phyloP scores from a whole-genome alignment of 37 sponge, comb jelly and placozoan species.

The Beroe ovata region DNA sequence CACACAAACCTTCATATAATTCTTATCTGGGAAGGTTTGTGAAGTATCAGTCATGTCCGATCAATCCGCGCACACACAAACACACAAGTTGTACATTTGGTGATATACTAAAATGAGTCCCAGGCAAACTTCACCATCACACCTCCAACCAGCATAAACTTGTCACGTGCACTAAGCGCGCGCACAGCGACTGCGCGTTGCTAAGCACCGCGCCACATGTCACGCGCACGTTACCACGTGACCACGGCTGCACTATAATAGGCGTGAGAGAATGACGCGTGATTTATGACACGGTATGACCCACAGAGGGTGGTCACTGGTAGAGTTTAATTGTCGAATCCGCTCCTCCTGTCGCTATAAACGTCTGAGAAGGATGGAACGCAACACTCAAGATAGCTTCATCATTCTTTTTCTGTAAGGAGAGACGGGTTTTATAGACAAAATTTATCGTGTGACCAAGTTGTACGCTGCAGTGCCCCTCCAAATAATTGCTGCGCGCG shows the following conservation, averaged over 20 bases:
- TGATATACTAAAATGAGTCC: too few relatives aligned
- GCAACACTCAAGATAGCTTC: constrained; percentile 83
- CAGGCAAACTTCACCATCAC: too few relatives aligned
- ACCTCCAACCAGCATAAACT: too few relatives aligned
- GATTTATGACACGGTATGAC: neutral
- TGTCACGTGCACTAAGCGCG: too few relatives aligned
- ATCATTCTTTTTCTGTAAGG: constrained; percentile 76
- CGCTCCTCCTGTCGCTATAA: constrained; percentile 91
- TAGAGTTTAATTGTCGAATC: constrained; percentile 90
- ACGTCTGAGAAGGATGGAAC: constrained; percentile 82
- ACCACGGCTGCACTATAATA: neutral
- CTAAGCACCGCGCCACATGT: neutral
- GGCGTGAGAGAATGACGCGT: neutral
- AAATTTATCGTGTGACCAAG: too few relatives aligned
- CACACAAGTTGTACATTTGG: too few relatives aligned
- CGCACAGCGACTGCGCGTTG: neutral
- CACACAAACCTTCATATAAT: too few relatives aligned
- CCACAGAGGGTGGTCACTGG: neutral
- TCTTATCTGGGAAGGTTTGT: too few relatives aligned
- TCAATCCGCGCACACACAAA: neutral
- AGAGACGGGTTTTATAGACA: neutral
- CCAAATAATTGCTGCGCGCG: too few relatives aligned
- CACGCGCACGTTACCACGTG: neutral
- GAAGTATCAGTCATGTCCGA: too few relatives aligned
- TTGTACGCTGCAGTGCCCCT: too few relatives aligned